Evolutionary conservation across 2,113 vertebrate genomes (phyloP).

Genomic region (Antechinus flavipes): DNA sequence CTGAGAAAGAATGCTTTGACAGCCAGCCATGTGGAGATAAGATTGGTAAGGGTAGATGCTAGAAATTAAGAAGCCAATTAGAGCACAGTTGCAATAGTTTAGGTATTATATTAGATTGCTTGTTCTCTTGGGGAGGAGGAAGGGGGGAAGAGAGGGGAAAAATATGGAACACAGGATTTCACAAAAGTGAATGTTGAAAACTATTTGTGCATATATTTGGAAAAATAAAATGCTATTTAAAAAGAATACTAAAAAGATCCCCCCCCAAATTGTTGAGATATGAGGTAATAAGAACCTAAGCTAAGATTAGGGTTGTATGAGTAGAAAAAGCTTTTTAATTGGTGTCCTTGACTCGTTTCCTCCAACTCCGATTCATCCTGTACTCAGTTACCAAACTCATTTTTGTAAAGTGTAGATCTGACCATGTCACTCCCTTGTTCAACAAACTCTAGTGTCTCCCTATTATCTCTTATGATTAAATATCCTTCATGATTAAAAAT

Average conservation of each 20-base stretch:
- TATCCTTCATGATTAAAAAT: background rate
- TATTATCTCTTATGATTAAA: background rate
- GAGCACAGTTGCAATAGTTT: background rate
- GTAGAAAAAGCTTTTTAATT: background rate
- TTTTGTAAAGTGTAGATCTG: background rate
- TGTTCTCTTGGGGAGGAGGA: no score
- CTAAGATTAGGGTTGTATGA: background rate
- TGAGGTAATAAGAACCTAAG: background rate
- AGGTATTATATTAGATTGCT: no score
- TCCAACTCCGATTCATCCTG: background rate
- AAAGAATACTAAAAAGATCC: no score
- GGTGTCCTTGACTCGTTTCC: background rate
- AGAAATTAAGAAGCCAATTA: background rate
- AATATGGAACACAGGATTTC: no score
- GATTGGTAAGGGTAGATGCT: background rate
- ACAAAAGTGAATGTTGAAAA: no score
- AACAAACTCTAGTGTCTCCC: background rate
- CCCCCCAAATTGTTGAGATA: background rate
- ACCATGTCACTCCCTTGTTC: background rate
- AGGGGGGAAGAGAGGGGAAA: no score
- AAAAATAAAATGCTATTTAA: no score
- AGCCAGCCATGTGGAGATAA: background rate
- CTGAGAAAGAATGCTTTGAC: background rate
- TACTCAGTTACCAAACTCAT: background rate
- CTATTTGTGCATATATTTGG: no score